Conservation (phyloP, 2,797 vertebrate genomes). For the Geotria australis region DNA sequence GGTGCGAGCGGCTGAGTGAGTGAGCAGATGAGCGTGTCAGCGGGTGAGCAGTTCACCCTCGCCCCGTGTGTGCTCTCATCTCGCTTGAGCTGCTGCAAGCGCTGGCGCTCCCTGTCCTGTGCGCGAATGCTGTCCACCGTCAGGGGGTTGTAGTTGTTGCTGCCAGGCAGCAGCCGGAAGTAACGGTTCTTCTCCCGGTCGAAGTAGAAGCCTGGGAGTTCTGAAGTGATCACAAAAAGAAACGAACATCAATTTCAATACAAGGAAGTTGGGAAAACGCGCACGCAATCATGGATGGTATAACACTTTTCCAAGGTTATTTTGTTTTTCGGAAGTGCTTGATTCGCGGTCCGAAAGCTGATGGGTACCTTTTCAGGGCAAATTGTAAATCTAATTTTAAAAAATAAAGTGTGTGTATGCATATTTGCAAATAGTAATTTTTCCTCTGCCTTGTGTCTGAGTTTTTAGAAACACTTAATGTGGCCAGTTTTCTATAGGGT, state of each 20-base stretch:
- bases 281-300: too few species aligned
- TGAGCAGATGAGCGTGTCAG: too few species aligned
- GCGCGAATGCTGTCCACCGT: constrained; percentile 40
- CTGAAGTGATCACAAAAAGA: constrained; percentile 9
- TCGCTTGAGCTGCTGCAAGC: constrained; percentile 34
- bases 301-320: background rate
- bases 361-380: background rate
- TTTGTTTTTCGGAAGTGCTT: background rate
- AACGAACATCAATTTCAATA: too few species aligned
- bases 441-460: too few species aligned
- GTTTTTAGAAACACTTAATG: too few species aligned
- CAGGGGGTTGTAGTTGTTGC: constrained; percentile 88
- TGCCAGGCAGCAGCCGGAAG: constrained; percentile 63
- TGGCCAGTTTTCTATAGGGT: too few species aligned
- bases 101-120: constrained; percentile 29
- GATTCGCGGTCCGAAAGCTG: background rate
- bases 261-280: too few species aligned
- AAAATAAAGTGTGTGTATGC: too few species aligned
- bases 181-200: constrained; percentile 81
- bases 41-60: constrained; percentile 1
- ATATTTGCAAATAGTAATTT: too few species aligned
- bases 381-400: too few species aligned
- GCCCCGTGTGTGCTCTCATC: constrained; percentile 42
- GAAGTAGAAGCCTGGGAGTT: constrained; percentile 80
- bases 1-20: too few species aligned